These are phyloP conservation scores for Cryptotermes secundus DNA, from an alignment of 1,140 invertebrate species.

Conservation along the genomic window DNA sequence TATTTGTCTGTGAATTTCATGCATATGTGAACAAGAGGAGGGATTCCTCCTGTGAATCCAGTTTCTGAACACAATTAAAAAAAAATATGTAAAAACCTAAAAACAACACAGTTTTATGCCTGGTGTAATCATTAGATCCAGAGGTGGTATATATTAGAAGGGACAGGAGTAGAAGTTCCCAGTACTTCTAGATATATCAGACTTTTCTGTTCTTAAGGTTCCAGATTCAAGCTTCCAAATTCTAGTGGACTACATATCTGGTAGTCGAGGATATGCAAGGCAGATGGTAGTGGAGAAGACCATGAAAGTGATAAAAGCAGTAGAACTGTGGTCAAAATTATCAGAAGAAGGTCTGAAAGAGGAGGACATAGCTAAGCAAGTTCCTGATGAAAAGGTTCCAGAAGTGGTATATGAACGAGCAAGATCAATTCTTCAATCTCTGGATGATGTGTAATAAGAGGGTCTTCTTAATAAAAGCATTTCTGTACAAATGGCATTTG, in stretches of 20 bases:
- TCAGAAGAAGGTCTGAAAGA: conserved; percentile 42
- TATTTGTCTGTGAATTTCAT: too few relatives aligned
- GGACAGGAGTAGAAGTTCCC: too few relatives aligned
- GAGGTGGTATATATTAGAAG: too few relatives aligned
- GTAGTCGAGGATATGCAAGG: conserved; percentile 63
- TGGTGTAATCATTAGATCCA: too few relatives aligned
- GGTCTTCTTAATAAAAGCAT: background rate
- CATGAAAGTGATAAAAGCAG: conserved; percentile 58
- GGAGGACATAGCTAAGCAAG: conserved; percentile 54
- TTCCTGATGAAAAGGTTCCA: conserved; percentile 44
- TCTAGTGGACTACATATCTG: conserved; percentile 69
- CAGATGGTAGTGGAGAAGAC: conserved; percentile 60
- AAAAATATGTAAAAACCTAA: too few relatives aligned
- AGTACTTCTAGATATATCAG: too few relatives aligned
- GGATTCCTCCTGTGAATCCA: too few relatives aligned
- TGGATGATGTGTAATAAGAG: conserved; percentile 38
- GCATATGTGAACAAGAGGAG: too few relatives aligned
- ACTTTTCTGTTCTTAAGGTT: conserved; percentile 44
- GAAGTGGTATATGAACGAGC: conserved; percentile 54
- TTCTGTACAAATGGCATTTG: background rate
- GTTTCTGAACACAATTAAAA: too few relatives aligned
- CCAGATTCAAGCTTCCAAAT: conserved; percentile 60
- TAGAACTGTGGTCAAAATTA: background rate
- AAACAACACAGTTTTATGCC: too few relatives aligned
- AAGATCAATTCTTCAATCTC: conserved; percentile 53